Evolutionary conservation across 2,113 vertebrate species (phyloP), one percentile per base, ranked within the genome.

Genomic region (Tonatia bakeri): DNA sequence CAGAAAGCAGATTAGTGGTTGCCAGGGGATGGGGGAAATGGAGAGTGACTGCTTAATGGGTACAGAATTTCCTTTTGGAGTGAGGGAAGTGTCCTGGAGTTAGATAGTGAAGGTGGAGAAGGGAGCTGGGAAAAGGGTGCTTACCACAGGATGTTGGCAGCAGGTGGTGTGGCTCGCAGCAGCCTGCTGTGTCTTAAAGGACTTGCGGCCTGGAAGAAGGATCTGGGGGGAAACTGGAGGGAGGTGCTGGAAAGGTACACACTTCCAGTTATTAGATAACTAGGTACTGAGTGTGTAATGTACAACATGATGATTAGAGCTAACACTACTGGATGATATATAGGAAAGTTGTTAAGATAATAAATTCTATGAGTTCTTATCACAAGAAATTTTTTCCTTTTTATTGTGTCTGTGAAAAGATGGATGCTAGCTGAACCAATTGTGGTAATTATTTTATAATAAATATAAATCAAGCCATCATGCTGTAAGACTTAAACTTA

Each of bases 51-150:
- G 38, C 54, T 89, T 96, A 86, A 87, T 80, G 70, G 88, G 17
- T 56, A 17, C 17, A 61, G 47, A 54, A 31, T 61, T 88, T 84
- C 50, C 52, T 87, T 85, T 76, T 64, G 43, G 67, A 47, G 69
- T 84, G 59, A 67, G 92, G 65, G 59, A 79, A 92, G 36, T 90
- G 33, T 95, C 95, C 90, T 95, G 50, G 89, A 81, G 64, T 96
- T 61, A 90, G 17, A 88, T 76, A 38, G 38, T 52, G 22, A 17
- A 93, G 75, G 24, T 31, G 13, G n/a, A 31, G 92, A 54, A 69
- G 36, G 40, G 70, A 45, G 26, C 45, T 10, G 40, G 16, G 26
- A 17, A 83, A 83, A 52, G 72, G 56, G 20, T 38, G 22, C 11
- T 75, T 65, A 33, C 56, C 72, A 15, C 33, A 43, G 61, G 61